phyloP scores from a whole-genome alignment of 2,113 vertebrate genomes.

The Petroica traversi region DNA sequence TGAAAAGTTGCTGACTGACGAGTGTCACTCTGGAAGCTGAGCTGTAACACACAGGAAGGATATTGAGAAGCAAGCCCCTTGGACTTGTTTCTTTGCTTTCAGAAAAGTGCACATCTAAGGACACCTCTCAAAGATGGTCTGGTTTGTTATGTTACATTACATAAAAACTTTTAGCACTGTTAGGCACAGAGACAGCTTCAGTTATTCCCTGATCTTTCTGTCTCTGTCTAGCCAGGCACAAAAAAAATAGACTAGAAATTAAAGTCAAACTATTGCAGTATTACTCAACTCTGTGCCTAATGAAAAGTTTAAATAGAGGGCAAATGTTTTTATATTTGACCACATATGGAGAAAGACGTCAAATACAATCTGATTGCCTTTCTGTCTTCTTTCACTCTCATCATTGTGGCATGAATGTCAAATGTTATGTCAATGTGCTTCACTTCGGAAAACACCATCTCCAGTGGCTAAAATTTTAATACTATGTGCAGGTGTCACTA shows the following conservation, averaged over 20 bases:
- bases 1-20: not conserved
- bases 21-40: not conserved
- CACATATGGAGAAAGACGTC: not conserved
- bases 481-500: not conserved
- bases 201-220: not conserved
- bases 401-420: not conserved
- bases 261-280: not conserved
- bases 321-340: not conserved
- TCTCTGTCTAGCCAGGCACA: not conserved
- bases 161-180: not conserved
- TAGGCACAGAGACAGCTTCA: not conserved
- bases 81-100: not conserved
- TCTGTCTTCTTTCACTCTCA: not conserved
- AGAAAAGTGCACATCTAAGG: not conserved
- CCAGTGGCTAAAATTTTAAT: slow-evolving; percentile 1
- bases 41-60: not conserved
- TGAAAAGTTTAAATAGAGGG: not conserved
- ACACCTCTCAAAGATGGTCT: not conserved
- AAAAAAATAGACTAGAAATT: not conserved
- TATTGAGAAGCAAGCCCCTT: not conserved
- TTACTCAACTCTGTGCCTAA: not conserved
- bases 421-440: not conserved
- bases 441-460: not conserved
- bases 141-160: not conserved
- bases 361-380: not conserved